Evolutionary conservation across 2,888 invertebrate species (phyloP).

Genomic region (Salpingus planirostris): DNA sequence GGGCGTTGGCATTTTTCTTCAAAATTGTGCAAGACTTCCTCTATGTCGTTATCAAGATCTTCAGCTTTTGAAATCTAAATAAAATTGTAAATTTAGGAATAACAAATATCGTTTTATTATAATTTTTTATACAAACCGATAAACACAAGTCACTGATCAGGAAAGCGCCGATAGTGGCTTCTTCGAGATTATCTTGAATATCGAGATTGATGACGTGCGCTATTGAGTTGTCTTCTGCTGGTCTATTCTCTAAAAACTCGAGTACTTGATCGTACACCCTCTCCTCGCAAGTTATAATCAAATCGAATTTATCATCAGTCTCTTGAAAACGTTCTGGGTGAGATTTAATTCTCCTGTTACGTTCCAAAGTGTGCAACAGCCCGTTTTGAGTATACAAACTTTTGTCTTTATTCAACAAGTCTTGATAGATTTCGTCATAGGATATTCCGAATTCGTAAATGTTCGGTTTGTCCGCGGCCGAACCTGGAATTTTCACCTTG

Average conservation of each 20-base stretch:
- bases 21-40: conserved; percentile 90
- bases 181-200: conserved; percentile 98
- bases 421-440: conserved; percentile 94
- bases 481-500: conserved; percentile 94
- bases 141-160: conserved; percentile 92
- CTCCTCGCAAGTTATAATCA: conserved; percentile 96
- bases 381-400: conserved; percentile 94
- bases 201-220: conserved; percentile 98
- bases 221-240: conserved; percentile 72
- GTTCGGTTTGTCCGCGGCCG: conserved; percentile 88
- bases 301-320: conserved; percentile 82
- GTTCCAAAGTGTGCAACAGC: conserved; percentile 93
- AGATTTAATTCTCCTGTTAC: conserved; percentile 91
- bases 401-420: conserved; percentile 83
- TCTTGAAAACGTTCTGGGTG: conserved; percentile 92
- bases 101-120: background rate
- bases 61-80: conserved; percentile 66
- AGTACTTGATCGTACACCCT: conserved; percentile 97
- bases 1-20: conserved; percentile 80
- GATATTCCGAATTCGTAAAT: conserved; percentile 94
- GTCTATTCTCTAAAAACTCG: conserved; percentile 80
- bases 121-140: conserved; percentile 48
- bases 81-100: background rate
- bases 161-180: conserved; percentile 97
- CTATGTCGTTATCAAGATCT: conserved; percentile 95